Evolutionary conservation across 2,888 invertebrate genomes (phyloP), one percentile per base, ranked within the genome.

Genomic region (Drosophila sordidula): DNA sequence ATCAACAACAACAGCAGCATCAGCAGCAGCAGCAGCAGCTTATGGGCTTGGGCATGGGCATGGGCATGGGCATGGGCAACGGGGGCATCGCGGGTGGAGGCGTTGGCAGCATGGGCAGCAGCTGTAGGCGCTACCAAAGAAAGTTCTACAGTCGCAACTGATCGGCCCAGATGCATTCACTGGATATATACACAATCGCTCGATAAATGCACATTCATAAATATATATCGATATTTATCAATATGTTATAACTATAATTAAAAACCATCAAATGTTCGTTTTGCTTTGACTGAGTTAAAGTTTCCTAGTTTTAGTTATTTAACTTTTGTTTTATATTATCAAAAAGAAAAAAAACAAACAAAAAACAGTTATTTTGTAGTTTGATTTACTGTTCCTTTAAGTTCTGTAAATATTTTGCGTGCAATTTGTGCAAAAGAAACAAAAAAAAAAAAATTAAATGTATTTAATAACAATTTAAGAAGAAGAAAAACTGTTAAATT

Each of bases 81-180:
- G 63, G 64, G 6, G 64, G 51, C n/a, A 63, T 58, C 38, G 70
- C 50, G 4, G 89, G 78, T 47, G 89, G 80, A 70, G 84, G 86
- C 73, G 86, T 81, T 54, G 83, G 83, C 80, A 83, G 83, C 83
- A 86, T 89, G 62, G 75, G 89, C 62, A 80, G 74, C 74, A 77
- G 76, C 86, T 90, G 90, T 81, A 91, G 91, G 80, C 90, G 91
- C 87, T 92, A 92, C 90, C 91, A 91, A 91, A 91, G 91, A 90
- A 91, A 91, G 83, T 91, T 91, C 83, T 91, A 91, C 79, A 89
- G 86, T 69, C 90, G 84, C 79, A 89, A 89, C 71, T 89, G 72
- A 83, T 18, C 11, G 16, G 16, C 26, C 45, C 41, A n/a, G 2
- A 25, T 11, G 18, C 26, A 26, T 29, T 29, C 26, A 29, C 26